A percentile compares a stretch with the other conserved stretches of the same genome.
Conservation (phyloP, 53 echinoderm and acorn worm genomes). For the Echinometra lucunter region DNA sequence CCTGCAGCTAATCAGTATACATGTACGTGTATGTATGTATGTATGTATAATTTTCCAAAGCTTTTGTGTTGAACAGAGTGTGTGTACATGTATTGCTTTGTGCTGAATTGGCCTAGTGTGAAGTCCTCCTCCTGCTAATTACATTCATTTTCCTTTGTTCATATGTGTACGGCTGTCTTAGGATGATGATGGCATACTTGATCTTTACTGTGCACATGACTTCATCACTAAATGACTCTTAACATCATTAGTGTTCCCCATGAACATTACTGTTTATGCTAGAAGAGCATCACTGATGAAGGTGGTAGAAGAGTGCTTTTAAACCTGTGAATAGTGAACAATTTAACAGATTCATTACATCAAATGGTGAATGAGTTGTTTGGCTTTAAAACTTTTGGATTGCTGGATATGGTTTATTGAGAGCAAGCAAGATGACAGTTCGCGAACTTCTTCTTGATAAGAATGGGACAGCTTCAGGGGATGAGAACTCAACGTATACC, state of each 20-base stretch:
- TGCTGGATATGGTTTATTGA: neutral
- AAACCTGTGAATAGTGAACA: neutral
- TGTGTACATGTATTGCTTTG: too few species aligned
- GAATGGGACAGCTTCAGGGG: neutral
- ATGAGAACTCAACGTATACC: slow-evolving; percentile 27
- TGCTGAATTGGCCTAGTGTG: too few species aligned
- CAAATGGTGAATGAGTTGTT: neutral
- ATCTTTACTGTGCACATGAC: neutral
- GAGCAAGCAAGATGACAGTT: slow-evolving; percentile 31
- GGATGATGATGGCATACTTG: neutral
- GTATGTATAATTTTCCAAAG: too few species aligned
- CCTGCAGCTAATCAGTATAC: too few species aligned
- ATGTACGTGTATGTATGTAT: too few species aligned
- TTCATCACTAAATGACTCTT: neutral
- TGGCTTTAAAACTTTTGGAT: neutral
- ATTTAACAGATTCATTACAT: neutral
- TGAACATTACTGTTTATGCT: neutral
- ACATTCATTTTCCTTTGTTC: neutral
- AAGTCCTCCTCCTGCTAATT: too few species aligned
- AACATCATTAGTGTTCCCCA: neutral
- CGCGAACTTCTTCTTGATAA: slow-evolving; percentile 52
- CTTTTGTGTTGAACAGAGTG: too few species aligned
- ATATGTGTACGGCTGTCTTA: neutral
- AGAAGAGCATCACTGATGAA: neutral
- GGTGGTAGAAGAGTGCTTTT: neutral